Evolutionary conservation across 2,888 invertebrate genomes (phyloP), one percentile per base, ranked within the genome.

Genomic region (Cheilosia impressa): DNA sequence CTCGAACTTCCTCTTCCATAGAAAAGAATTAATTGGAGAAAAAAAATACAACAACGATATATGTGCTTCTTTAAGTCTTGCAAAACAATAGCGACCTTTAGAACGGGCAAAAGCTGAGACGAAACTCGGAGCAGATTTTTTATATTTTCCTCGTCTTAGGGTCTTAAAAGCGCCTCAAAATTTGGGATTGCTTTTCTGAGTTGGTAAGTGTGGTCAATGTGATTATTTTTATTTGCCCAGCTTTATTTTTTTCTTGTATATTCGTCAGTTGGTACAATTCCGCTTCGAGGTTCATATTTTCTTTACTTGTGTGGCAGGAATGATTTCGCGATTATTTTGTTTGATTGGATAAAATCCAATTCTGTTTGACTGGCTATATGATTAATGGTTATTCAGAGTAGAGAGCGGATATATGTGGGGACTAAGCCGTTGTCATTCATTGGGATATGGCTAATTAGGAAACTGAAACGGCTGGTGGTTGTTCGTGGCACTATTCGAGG

Each of bases 141-240:
- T 53, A 63, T 27, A 41, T 76, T 50, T 84, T 84, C 50, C 19
- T 73, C 60, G 34, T 75, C 65, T 52, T 87, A 82, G 47, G 88
- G 87, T 88, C 88, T 76, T 77, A 83, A 80, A 88, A 89, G 89
- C 89, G 89, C 90, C 88, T 89, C 90, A 89, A 89, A 89, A 89
- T 89, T 90, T 89, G 90, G 89, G 88, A 89, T 90, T 89, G 89
- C 87, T 88, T 88, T 88, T 87, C 88, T 71, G 89, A 89, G 76
- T 88, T 89, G 89, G 90, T 90, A 88, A 89, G 90, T 89, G 65
- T 58, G 71, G 73, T 22, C 47, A 24, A 17, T 53, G 34, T 34
- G 27, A 50, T 58, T 38, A 38, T 58, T 53, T 15, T 22, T 50
- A 15, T 47, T 24, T 55, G 58, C 43, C 10, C 13, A 41, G n/a